Base-by-base conservation (phyloP, 1,140 invertebrate species). In the Trachymyrmex cornetzi region DNA sequence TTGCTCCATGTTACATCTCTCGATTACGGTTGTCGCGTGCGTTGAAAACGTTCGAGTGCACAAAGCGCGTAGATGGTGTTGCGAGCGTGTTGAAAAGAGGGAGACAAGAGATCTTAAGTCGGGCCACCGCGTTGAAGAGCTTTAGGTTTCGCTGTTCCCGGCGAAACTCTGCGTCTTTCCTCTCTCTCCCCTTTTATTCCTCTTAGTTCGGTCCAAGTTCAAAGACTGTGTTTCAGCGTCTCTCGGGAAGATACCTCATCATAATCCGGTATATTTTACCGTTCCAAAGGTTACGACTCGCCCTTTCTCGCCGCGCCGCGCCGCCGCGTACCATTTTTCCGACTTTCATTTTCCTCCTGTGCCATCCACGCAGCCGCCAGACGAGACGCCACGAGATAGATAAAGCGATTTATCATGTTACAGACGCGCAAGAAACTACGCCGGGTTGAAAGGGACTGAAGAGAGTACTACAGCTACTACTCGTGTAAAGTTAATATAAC, bases 21-120 rank as follows among this genome's bases (percentile, higher is more conserved):
- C 88, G 88, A 89, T 87, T 77, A 82, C 64, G 77, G 50, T 71
- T 44, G 82, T 87, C 80, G 88, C 84, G 84, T 89, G 84, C 82
- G 88, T 86, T 57, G 88, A 81, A 74, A 86, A 88, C 53, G 81
- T 61, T 79, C 75, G 84, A 77, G 30, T 72, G 84, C 86, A 86
- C 86, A 80, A 75, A 85, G 82, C 61, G 71, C 50, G 86, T 38
- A 48, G 72, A 50, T 53, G 64, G 30, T 57, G 59, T 50, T 71
- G 66, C 19, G 34, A 84, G n/a, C 63, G 27, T 14, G 72, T 48
- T 64, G 61, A 77, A 77, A 53, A 50, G 66, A 48, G 27, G 79
- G 48, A 24, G 22, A 84, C 59, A 72, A 72, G 80, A 63, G 69
- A 24, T 80, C 75, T 89, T 86, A 89, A 87, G 66, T 82, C 85